A percentile compares a stretch with the other conserved stretches of the same genome.
phyloP scores from a whole-genome alignment of 2,113 vertebrate species.

The Vulpes ferrilata region DNA sequence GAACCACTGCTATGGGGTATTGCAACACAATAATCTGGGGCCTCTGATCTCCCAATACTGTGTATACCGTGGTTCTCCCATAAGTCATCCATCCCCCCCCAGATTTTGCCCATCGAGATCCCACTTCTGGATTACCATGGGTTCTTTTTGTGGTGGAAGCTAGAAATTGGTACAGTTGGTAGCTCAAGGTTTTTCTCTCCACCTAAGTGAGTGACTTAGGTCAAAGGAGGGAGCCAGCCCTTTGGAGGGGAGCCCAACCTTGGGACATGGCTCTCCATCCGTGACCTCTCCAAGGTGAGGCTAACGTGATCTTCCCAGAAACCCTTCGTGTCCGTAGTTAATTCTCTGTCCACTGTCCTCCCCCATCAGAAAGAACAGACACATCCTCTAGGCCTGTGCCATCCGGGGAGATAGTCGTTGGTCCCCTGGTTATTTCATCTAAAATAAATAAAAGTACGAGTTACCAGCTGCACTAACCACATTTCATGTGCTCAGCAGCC shows the following conservation, averaged over 20 bases:
- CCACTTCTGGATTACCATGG: background rate
- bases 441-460: background rate
- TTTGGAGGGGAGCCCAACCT: background rate
- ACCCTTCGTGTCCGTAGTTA: background rate
- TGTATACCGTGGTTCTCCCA: fast-evolving
- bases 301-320: background rate
- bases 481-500: background rate
- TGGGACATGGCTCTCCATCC: background rate
- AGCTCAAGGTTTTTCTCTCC: background rate
- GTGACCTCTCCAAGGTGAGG: background rate
- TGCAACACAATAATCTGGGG: background rate
- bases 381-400: background rate
- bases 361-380: background rate
- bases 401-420: background rate
- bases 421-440: background rate
- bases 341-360: background rate
- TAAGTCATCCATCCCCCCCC: background rate
- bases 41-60: background rate
- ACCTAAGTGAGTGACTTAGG: too few relatives aligned
- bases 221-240: background rate
- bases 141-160: background rate
- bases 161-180: background rate
- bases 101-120: background rate
- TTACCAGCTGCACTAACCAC: background rate
- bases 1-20: too few relatives aligned